Evolutionary conservation across 2,888 invertebrate genomes (phyloP).

Genomic region (Siphlonurus alternatus): DNA sequence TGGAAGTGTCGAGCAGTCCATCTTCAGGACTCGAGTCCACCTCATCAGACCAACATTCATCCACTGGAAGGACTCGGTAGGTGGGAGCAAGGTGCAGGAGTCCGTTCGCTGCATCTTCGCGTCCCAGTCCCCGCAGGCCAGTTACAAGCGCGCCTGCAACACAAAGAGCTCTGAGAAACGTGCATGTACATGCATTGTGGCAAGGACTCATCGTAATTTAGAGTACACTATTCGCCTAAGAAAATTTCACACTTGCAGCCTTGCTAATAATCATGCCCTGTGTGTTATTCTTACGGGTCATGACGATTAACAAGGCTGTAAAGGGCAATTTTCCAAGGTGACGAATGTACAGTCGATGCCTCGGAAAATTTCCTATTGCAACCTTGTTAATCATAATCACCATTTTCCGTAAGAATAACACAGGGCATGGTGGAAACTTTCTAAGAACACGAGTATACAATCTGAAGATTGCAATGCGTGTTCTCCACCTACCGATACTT

Average conservation of each 20-base stretch:
- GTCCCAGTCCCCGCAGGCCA: slow-evolving; percentile 39
- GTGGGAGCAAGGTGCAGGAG: slow-evolving; percentile 36
- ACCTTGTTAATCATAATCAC: no score
- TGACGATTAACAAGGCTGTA: no score
- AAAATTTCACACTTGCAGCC: no score
- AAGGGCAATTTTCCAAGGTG: no score
- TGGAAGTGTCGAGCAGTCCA: slow-evolving; percentile 8
- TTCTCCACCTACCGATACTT: slow-evolving; percentile 19
- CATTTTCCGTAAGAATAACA: no score
- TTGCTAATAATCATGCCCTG: no score
- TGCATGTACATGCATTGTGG: background rate
- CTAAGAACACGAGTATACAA: background rate
- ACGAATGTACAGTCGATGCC: no score
- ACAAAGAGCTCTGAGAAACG: background rate
- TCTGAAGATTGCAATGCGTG: background rate
- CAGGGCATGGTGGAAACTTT: no score
- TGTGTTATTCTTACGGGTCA: no score
- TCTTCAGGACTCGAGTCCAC: slow-evolving; percentile 4
- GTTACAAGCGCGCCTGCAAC: slow-evolving; percentile 32
- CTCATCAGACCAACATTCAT: slow-evolving; percentile 9
- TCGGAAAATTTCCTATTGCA: no score
- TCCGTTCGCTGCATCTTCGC: slow-evolving; percentile 40
- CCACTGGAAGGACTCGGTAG: slow-evolving; percentile 20
- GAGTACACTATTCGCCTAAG: no score
- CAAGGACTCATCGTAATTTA: no score